Evolutionary conservation across 2,888 invertebrate genomes (phyloP), one percentile per base, ranked within the genome.

Genomic region (Tholera decimalis): DNA sequence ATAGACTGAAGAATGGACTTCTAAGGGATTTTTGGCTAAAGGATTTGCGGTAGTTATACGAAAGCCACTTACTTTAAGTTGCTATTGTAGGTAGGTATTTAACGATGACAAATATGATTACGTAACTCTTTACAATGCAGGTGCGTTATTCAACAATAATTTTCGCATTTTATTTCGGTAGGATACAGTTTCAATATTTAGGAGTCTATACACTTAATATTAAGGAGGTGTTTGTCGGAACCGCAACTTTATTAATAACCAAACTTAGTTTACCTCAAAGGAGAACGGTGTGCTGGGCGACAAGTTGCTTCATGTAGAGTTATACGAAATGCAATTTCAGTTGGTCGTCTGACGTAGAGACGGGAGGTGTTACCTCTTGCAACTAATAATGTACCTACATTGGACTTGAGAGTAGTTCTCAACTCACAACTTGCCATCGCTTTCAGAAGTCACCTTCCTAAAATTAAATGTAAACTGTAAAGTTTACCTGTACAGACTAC

Each of bases 261-360:
- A 61, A 79, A 79, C 50, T 73, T 66, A 49, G 58, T 66, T 58
- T 24, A 39, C 51, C 49, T 70, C 56, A 67, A 60, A 65, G 61
- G 35, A 39, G 60, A 39, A 28, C 57, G 64, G 37, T 53, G 53
- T 37, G 57, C 44, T 39, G 41, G 41, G 60, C 57, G 74, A 69
- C 64, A 80, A 72, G 64, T 69, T 59, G 65, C 55, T 63, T 53
- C 37, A 50, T 49, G 37, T 70, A 70, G 44, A 18, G 68, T 68
- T 69, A 69, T 33, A 67, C 56, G 68, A 83, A 84, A 83, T 82
- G 77, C 77, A 86, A 82, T 80, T 83, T 80, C 55, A 67, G 77
- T 82, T 72, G 58, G 20, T 50, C 73, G 64, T 65, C 53, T 41
- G 60, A 54, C 58, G 44, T 37, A 35, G 59, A 54, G 64, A 39